phyloP scores from a whole-genome alignment of 2,888 invertebrate genomes.

The Eledone cirrhosa region DNA sequence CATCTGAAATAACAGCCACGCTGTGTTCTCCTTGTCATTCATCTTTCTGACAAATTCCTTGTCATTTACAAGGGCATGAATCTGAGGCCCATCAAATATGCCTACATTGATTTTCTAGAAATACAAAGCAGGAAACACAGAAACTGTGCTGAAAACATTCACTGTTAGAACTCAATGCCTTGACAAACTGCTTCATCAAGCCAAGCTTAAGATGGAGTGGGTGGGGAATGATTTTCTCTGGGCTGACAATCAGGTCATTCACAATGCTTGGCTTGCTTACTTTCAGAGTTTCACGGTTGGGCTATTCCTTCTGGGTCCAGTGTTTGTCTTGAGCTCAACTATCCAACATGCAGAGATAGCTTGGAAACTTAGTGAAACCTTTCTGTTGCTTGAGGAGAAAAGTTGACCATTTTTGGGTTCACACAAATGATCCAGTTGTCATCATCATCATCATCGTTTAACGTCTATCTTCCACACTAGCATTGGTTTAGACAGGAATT shows the following conservation, averaged over 20 bases:
- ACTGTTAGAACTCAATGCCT: background rate
- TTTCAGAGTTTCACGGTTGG: no score
- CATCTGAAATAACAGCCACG: background rate
- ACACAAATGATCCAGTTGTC: constrained; percentile 7
- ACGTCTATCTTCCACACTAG: no score
- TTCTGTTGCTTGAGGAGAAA: background rate
- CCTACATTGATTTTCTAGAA: no score
- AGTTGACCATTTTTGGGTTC: background rate
- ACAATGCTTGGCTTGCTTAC: background rate
- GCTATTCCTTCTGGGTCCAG: background rate
- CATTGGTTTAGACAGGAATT: no score
- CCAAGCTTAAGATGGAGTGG: background rate
- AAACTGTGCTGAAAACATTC: background rate
- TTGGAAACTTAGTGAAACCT: background rate
- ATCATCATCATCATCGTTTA: no score
- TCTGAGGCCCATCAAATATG: no score
- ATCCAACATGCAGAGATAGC: background rate
- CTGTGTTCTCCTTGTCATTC: background rate
- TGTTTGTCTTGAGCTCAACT: background rate
- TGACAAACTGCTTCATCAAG: background rate
- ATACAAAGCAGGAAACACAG: no score
- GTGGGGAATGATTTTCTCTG: background rate
- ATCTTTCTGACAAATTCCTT: background rate
- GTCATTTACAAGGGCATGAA: background rate
- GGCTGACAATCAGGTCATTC: background rate